These are phyloP conservation scores for Nomada ruficornis DNA, from an alignment of 2,888 invertebrate genomes.

Conservation along the genomic window DNA sequence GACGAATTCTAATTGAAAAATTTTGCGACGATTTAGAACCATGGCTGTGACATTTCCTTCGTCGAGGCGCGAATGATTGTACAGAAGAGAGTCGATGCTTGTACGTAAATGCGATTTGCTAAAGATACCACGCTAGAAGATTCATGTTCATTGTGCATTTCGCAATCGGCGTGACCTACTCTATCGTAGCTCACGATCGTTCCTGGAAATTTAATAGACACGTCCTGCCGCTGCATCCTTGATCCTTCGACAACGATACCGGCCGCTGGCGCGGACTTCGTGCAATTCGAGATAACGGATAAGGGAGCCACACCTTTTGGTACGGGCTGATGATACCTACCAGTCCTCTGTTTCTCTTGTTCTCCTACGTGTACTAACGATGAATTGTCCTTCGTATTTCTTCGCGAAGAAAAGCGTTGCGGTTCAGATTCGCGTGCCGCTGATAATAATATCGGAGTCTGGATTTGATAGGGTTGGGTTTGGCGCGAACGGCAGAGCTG, in stretches of 20 bases:
- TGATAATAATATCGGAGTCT: not conserved
- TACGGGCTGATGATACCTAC: constrained; percentile 19
- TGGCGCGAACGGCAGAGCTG: not conserved
- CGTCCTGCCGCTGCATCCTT: constrained; percentile 51
- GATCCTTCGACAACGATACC: constrained; percentile 55
- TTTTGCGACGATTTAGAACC: too few species aligned
- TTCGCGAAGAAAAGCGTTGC: not conserved
- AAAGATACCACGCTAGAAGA: constrained; percentile 72
- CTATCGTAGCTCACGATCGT: constrained; percentile 68
- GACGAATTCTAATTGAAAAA: too few species aligned
- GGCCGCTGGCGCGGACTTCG: constrained; percentile 31
- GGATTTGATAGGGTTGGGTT: not conserved
- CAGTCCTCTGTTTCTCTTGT: not conserved
- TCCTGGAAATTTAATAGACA: constrained; percentile 74
- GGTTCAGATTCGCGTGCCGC: constrained; percentile 18
- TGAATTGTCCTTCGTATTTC: constrained; percentile 5
- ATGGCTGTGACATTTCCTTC: too few species aligned
- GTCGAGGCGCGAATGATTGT: too few species aligned
- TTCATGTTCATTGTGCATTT: constrained; percentile 68
- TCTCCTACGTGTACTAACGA: not conserved
- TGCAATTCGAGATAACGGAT: constrained; percentile 58
- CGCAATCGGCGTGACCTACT: constrained; percentile 60
- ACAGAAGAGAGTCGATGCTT: not conserved
- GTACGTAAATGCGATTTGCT: constrained; percentile 55
- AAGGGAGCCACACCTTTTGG: constrained; percentile 50